Evolutionary conservation across 2,888 invertebrate species (phyloP).

Genomic region (Apamea crenata): DNA sequence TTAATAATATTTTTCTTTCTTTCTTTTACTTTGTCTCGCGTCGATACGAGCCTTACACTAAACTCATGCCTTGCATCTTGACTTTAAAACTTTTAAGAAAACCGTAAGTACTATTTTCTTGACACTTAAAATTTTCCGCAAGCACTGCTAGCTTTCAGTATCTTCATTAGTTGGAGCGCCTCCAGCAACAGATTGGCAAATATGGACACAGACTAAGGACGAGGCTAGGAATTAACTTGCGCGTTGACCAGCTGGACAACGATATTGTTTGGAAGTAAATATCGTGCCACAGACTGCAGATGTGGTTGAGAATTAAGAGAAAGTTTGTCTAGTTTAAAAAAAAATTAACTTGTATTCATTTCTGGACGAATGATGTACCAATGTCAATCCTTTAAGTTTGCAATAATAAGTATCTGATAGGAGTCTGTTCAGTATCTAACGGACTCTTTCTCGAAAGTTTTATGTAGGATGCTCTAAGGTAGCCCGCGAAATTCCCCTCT

Average conservation of each 20-base stretch:
- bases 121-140: constrained; percentile 32
- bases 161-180: constrained; percentile 53
- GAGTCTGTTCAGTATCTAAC: not conserved
- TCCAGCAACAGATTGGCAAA: constrained; percentile 48
- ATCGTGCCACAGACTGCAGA: not conserved
- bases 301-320: not conserved
- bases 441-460: not conserved
- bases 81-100: constrained; percentile 2
- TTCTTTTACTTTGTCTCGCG: too few relatives aligned
- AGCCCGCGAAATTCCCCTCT: too few relatives aligned
- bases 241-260: not conserved
- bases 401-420: not conserved
- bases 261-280: not conserved
- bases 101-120: not conserved
- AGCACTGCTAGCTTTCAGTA: constrained; percentile 23
- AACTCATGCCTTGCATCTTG: too few relatives aligned
- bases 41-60: too few relatives aligned
- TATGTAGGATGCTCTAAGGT: too few relatives aligned
- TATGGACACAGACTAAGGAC: constrained; percentile 18
- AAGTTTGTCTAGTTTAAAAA: not conserved
- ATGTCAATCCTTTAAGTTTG: not conserved
- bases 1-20: too few relatives aligned
- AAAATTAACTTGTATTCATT: not conserved
- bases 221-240: not conserved
- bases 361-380: not conserved